Evolutionary conservation across 1,140 invertebrate species (phyloP), one percentile per base, ranked within the genome.

Genomic region (Steinernema feltiae): DNA sequence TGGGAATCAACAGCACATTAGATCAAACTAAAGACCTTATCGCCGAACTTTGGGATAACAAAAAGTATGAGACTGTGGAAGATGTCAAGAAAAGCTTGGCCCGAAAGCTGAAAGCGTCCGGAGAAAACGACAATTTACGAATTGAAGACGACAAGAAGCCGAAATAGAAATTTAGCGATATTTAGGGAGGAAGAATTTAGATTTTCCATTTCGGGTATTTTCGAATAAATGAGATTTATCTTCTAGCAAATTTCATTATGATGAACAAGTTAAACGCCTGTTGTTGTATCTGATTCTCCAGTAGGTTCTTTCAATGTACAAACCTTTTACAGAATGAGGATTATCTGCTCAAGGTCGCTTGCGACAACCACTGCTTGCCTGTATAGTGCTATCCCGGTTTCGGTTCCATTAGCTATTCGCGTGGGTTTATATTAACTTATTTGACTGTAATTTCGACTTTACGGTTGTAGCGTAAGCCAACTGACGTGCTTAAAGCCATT

Each of bases 401-500:
- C 35, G 35, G 35, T 41, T 7, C 35, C 35, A 41, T 41, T 7
- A 7, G 35, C 35, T 7, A 18, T 41, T 41, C 7, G 18, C n/a
- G n/a, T n/a, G n/a, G 35, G 35, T 41, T 41, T 41, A 18, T 41
- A 7, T 41, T 41, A 7, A 41, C n/a, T 41, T 41, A 18, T 41
- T 41, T 41, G 35, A 41, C 18, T 7, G 35, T 63, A 63, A 63
- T 21, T 63, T 63, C 7, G 18, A 41, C 18, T 63, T 15, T 21
- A 63, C 24, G 3, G 53, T 80, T 85, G 74, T 32, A 85, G 84
- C 80, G 84, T 46, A 79, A 79, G 12, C 79, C 82, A 29, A 85
- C 85, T 3, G 84, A 79, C 70, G n/a, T 85, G n/a, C 72, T 85
- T 1, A 48, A 80, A 53, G 84, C 84, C 21, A 72, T 85, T 0